A percentile compares a stretch with the other conserved stretches of the same genome.
phyloP scores from a whole-genome alignment of 1,140 invertebrate species.

The Nasonia longicornis region DNA sequence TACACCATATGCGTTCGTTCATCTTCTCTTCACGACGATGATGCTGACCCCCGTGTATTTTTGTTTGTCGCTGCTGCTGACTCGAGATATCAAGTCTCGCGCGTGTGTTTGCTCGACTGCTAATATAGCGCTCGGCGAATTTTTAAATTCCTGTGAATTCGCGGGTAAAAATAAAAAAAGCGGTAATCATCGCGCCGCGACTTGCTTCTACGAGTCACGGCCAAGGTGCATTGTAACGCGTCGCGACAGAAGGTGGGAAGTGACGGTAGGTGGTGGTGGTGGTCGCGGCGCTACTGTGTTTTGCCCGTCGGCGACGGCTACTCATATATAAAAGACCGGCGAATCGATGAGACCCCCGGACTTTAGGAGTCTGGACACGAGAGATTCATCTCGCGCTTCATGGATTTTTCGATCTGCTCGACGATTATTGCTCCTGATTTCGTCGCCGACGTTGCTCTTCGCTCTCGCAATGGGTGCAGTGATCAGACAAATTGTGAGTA shows the following conservation, averaged over 20 bases:
- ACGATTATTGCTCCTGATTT: not conserved
- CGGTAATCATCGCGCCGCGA: too few species aligned
- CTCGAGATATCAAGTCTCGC: slow-evolving; percentile 7
- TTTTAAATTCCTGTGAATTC: not conserved
- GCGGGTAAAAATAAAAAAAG: too few species aligned
- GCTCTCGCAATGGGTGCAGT: slow-evolving; percentile 24
- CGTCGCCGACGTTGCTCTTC: not conserved
- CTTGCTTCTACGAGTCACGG: not conserved
- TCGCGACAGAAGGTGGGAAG: too few species aligned
- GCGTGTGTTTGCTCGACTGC: not conserved
- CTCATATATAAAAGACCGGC: slow-evolving; percentile 34
- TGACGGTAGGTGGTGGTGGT: not conserved
- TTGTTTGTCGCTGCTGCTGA: not conserved
- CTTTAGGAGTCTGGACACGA: not conserved
- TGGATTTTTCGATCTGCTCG: slow-evolving; percentile 20
- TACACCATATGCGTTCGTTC: not conserved
- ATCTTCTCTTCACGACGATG: not conserved
- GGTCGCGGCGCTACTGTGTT: not conserved
- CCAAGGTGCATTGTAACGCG: slow-evolving; percentile 1
- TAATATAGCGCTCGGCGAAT: not conserved
- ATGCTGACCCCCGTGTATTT: slow-evolving; percentile 28
- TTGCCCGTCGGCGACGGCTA: not conserved
- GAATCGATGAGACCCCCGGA: slow-evolving; percentile 14
- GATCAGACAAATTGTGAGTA: slow-evolving; percentile 46
- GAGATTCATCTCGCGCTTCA: slow-evolving; percentile 20